Evolutionary conservation across 1,140 invertebrate species (phyloP).

Genomic region (Bombus difficillimus): DNA sequence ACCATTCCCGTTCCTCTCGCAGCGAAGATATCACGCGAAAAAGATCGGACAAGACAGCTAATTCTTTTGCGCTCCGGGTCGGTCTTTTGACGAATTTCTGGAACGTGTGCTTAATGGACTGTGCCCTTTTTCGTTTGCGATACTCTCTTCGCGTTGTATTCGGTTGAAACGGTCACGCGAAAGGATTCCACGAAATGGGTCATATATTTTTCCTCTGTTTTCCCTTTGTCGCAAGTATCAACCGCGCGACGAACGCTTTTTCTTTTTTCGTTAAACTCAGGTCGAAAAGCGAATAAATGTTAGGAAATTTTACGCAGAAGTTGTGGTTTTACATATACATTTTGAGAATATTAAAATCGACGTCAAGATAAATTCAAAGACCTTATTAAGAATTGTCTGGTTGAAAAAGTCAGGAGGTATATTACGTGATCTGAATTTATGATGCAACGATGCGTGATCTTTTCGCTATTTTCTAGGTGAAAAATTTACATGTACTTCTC

Average conservation of each 20-base stretch:
- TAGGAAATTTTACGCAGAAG: not conserved
- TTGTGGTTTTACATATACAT: not conserved
- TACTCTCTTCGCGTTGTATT: not conserved
- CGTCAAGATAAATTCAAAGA: not conserved
- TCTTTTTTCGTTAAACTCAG: too few relatives aligned
- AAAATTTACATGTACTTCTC: not conserved
- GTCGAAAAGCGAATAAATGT: not conserved
- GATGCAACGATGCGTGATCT: not conserved
- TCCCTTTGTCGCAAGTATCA: not conserved
- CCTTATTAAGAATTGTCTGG: not conserved
- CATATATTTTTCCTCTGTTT: not conserved
- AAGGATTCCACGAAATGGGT: not conserved
- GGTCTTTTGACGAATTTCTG: not conserved
- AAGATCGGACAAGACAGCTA: not conserved
- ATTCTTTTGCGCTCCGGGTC: not conserved
- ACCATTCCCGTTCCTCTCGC: not conserved
- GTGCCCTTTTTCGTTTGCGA: not conserved
- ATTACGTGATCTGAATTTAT: conserved; percentile 7
- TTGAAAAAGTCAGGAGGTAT: not conserved
- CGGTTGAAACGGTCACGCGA: too few relatives aligned
- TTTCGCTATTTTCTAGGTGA: not conserved
- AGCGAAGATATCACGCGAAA: not conserved
- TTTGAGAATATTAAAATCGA: not conserved
- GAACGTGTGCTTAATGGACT: not conserved
- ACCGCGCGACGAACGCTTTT: too few relatives aligned